Evolutionary conservation across 2,113 vertebrate species (phyloP).

Genomic region (Brachionichthys hirsutus): DNA sequence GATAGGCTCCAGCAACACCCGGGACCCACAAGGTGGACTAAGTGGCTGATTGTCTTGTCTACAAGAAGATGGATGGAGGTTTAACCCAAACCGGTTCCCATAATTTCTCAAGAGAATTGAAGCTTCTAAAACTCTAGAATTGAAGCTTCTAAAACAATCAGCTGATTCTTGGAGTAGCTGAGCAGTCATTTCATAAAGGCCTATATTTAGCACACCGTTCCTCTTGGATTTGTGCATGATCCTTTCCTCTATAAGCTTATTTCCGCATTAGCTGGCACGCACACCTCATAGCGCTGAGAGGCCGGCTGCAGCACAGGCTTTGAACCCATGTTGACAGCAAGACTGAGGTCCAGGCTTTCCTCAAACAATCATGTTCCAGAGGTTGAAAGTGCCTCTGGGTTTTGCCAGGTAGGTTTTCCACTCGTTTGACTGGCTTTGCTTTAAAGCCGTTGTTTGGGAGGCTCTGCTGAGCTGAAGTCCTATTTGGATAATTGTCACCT

Average conservation of each 20-base stretch:
- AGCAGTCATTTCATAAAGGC: conserved; percentile 16
- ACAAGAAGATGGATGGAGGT: too few species aligned
- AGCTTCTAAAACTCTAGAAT: too few species aligned
- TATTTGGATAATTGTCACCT: too few species aligned
- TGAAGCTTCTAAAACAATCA: too few species aligned
- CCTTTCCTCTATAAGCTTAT: conserved; percentile 56
- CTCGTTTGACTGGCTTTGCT: background rate
- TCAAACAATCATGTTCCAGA: conserved; percentile 52
- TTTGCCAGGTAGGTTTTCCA: conserved; percentile 61
- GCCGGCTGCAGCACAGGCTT: conserved; percentile 12
- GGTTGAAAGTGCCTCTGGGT: conserved; percentile 58
- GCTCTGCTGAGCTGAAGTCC: too few species aligned
- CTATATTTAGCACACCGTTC: conserved; percentile 56
- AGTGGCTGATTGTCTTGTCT: too few species aligned
- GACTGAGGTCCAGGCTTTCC: conserved; percentile 13
- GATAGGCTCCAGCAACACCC: too few species aligned
- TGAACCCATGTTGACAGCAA: conserved; percentile 10
- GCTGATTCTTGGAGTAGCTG: background rate
- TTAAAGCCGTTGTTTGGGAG: too few species aligned
- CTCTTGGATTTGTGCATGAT: conserved; percentile 62
- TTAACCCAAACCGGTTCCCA: too few species aligned
- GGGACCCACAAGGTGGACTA: too few species aligned
- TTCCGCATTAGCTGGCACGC: conserved; percentile 27
- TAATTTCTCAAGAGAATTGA: too few species aligned
- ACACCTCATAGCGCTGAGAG: background rate